A percentile compares a stretch with the other conserved stretches of the same genome.
Evolutionary conservation across 2,113 vertebrate genomes (phyloP).

Genomic region (Sinocyclocheilus anshuiensis): DNA sequence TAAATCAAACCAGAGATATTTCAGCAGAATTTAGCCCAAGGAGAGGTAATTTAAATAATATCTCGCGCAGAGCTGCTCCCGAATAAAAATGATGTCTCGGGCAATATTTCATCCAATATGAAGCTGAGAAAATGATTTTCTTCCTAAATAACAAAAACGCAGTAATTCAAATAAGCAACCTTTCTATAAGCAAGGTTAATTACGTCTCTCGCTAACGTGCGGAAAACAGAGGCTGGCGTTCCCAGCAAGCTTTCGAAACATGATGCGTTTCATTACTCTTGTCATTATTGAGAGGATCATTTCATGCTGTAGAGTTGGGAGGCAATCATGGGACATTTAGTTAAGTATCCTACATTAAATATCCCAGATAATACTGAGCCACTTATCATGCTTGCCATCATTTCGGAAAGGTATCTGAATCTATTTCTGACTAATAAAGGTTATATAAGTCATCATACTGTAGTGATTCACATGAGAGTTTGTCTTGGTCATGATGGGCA

Average conservation of each 20-base stretch:
- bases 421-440: conserved; percentile 7
- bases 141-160: conserved; percentile 75
- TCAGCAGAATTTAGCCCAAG: conserved; percentile 93
- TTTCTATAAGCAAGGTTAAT: conserved; percentile 74
- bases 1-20: conserved; percentile 93
- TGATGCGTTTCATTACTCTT: conserved; percentile 10
- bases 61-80: conserved; percentile 92
- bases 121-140: conserved; percentile 72
- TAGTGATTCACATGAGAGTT: background rate
- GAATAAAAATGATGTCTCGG: conserved; percentile 91
- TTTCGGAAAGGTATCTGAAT: background rate
- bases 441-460: background rate
- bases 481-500: background rate
- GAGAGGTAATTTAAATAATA: conserved; percentile 98
- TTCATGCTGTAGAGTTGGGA: background rate
- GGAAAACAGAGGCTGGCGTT: conserved; percentile 13
- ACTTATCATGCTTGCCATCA: conserved; percentile 18
- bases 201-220: conserved; percentile 59
- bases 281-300: conserved; percentile 9
- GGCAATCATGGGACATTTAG: conserved; percentile 3
- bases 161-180: conserved; percentile 69
- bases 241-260: conserved; percentile 1
- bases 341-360: background rate
- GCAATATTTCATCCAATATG: conserved; percentile 86
- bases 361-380: background rate